Evolutionary conservation across 1,140 invertebrate species (phyloP).

Genomic region (Macrotrachela quadricornifera): DNA sequence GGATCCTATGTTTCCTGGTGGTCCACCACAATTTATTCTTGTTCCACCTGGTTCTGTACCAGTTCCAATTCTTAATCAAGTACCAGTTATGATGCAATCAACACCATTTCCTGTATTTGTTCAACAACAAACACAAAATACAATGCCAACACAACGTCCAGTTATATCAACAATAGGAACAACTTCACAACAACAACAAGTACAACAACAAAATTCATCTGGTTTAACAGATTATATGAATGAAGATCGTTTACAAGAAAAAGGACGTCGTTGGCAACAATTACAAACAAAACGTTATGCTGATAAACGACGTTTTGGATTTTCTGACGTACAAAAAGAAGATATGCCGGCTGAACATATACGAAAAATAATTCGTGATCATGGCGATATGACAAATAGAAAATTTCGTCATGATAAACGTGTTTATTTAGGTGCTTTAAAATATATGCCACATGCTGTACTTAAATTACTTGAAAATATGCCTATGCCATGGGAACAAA

Average conservation of each 20-base stretch:
- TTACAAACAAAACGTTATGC: constrained; percentile 88
- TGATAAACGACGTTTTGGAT: constrained; percentile 93
- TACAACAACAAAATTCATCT: not conserved
- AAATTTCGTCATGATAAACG: constrained; percentile 97
- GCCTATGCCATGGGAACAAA: constrained; percentile 99
- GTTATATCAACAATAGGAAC: no score
- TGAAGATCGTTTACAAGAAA: constrained; percentile 13
- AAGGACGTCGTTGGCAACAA: constrained; percentile 91
- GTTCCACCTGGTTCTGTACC: no score
- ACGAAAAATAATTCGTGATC: constrained; percentile 91
- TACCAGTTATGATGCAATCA: no score
- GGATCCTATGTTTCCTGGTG: no score
- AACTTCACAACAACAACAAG: no score
- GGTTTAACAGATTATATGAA: constrained; percentile 13
- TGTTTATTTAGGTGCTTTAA: constrained; percentile 88
- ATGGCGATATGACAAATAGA: constrained; percentile 95
- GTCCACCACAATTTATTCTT: no score
- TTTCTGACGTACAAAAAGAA: constrained; percentile 94
- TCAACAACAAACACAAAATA: no score
- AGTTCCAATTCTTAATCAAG: no score
- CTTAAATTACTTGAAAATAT: constrained; percentile 96
- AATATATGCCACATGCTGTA: constrained; percentile 99
- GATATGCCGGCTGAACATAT: constrained; percentile 99
- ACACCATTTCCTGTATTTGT: no score
- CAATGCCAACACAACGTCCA: no score